Evolutionary conservation across 2,888 invertebrate species (phyloP).

Genomic region (Ichneumoninae sp.): DNA sequence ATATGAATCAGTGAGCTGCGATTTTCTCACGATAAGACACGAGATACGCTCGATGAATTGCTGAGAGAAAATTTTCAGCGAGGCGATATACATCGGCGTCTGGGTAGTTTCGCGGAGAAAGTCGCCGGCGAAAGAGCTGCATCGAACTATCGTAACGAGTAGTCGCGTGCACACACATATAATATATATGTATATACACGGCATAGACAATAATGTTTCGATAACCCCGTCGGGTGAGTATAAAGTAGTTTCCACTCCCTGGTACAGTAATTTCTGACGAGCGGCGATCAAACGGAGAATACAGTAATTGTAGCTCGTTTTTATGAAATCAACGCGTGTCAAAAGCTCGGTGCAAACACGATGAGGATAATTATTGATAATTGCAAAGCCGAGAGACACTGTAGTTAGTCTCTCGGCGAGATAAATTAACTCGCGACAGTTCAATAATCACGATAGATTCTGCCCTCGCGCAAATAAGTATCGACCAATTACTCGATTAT

Average conservation of each 20-base stretch:
- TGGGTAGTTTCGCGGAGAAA: slow-evolving; percentile 42
- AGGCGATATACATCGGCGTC: slow-evolving; percentile 1
- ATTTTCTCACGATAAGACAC: slow-evolving; percentile 32
- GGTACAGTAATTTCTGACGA: not conserved
- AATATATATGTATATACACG: not conserved
- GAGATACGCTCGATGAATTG: slow-evolving; percentile 8
- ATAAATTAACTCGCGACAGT: slow-evolving; percentile 2
- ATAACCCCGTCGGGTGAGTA: not conserved
- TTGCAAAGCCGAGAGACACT: not conserved
- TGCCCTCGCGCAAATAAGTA: not conserved
- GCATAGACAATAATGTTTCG: slow-evolving; percentile 3
- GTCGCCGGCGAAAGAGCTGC: slow-evolving; percentile 29
- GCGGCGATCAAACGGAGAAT: slow-evolving; percentile 16
- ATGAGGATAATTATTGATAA: slow-evolving; percentile 21
- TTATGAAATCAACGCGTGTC: slow-evolving; percentile 1
- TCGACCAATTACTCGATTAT: not conserved
- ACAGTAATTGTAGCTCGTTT: slow-evolving; percentile 13
- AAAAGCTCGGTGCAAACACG: not conserved
- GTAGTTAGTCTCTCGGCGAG: not conserved
- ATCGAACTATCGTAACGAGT: slow-evolving; percentile 42
- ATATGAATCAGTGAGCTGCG: not conserved
- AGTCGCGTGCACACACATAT: not conserved
- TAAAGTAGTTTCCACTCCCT: not conserved
- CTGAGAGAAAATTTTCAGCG: slow-evolving; percentile 26
- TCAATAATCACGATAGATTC: not conserved